Evolutionary conservation across 1,140 invertebrate genomes (phyloP).

Genomic region (Lysiphlebus fabarum): DNA sequence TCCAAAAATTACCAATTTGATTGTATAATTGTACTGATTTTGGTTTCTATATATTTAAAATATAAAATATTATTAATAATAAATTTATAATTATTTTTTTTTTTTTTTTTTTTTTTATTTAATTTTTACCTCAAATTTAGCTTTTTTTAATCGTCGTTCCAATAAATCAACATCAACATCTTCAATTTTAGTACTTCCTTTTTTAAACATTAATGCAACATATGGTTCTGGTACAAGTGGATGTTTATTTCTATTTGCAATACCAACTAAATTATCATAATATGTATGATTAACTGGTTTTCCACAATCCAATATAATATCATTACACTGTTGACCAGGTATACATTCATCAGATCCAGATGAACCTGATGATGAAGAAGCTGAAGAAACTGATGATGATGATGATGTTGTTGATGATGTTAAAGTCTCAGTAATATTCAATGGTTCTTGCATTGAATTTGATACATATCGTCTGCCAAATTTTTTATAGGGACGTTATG

Average conservation of each 20-base stretch:
- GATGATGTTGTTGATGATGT: conserved; percentile 13
- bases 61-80: too few species aligned
- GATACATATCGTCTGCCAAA: conserved; percentile 50
- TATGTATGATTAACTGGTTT: conserved; percentile 84
- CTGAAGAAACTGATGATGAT: conserved; percentile 29
- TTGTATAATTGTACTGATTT: conserved; percentile 83
- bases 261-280: conserved; percentile 81
- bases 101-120: too few species aligned
- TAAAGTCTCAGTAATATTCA: conserved; percentile 40
- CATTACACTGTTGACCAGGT: conserved; percentile 53
- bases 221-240: conserved; percentile 65
- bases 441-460: conserved; percentile 45
- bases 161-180: conserved; percentile 76
- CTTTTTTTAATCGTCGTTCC: conserved; percentile 74
- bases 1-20: conserved; percentile 86
- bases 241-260: conserved; percentile 70
- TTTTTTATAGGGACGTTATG: neutral
- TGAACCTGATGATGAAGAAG: conserved; percentile 31
- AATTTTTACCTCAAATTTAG: conserved; percentile 74
- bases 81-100: too few species aligned
- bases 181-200: conserved; percentile 63
- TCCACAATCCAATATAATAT: conserved; percentile 77
- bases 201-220: conserved; percentile 76
- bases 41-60: too few species aligned
- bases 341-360: conserved; percentile 35